Evolutionary conservation across 2,113 vertebrate species (phyloP).

Genomic region (Microtus pennsylvanicus): DNA sequence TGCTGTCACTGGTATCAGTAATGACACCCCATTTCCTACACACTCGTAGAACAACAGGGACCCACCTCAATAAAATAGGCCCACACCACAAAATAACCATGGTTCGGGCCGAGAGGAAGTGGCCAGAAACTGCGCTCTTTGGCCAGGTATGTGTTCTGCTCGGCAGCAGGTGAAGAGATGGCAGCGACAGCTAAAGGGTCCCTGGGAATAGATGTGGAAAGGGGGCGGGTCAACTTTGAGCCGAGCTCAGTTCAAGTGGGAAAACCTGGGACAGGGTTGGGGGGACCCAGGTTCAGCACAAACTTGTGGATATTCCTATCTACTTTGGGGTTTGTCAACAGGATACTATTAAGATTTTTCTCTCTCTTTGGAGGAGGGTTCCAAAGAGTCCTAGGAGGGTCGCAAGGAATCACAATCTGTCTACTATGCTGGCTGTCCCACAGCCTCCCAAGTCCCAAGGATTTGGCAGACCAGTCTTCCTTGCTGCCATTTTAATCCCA

Average conservation of each 20-base stretch:
- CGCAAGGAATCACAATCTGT: neutral
- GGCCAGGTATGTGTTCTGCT: neutral
- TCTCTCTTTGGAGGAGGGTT: neutral
- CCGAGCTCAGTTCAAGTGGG: neutral
- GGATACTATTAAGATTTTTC: neutral
- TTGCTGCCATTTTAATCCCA: neutral
- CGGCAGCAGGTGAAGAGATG: rapidly evolving
- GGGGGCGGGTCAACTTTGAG: too few relatives aligned
- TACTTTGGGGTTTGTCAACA: neutral
- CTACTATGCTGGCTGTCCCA: neutral
- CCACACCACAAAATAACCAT: neutral
- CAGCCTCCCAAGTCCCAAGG: neutral
- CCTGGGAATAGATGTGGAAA: neutral
- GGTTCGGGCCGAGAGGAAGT: neutral
- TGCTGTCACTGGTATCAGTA: neutral
- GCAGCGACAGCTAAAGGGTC: neutral
- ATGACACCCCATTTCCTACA: neutral
- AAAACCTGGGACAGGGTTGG: neutral
- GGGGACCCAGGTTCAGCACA: too few relatives aligned
- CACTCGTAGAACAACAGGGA: neutral
- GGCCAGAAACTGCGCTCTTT: neutral
- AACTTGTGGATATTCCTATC: neutral
- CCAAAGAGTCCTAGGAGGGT: neutral
- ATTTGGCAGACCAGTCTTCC: neutral
- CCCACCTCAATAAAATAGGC: neutral